A percentile compares a stretch with the other conserved stretches of the same genome.
Conservation (phyloP, 2,888 invertebrate genomes). For the Priocnemis perturbator region DNA sequence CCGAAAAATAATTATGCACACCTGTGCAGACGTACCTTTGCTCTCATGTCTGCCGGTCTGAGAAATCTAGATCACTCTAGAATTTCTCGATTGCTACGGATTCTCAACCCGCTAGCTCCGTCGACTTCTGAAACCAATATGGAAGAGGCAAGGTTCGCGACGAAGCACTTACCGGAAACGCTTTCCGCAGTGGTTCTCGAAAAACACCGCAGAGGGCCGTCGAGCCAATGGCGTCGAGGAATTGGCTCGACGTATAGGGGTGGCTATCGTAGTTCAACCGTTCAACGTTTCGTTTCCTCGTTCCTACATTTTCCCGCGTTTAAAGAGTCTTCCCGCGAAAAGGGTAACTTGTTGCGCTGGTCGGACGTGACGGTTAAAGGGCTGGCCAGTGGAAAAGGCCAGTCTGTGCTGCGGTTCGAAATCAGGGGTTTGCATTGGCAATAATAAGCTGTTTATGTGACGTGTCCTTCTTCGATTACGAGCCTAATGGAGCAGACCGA, state of each 20-base stretch:
- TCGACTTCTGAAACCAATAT: conserved; percentile 61
- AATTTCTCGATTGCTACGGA: conserved; percentile 62
- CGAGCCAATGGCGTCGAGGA: no score
- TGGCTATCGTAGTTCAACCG: no score
- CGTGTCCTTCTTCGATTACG: not conserved
- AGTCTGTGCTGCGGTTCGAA: not conserved
- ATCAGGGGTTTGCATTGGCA: not conserved
- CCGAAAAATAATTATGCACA: not conserved
- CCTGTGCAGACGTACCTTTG: conserved; percentile 63
- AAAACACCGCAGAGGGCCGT: not conserved
- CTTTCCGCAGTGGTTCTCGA: not conserved
- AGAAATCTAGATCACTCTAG: conserved; percentile 61
- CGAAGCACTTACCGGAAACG: no score
- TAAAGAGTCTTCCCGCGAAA: conserved; percentile 56
- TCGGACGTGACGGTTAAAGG: conserved; percentile 8
- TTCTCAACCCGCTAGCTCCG: conserved; percentile 49
- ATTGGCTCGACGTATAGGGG: no score
- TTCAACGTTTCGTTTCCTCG: conserved; percentile 8
- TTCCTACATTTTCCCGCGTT: conserved; percentile 58
- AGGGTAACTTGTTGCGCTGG: conserved; percentile 31
- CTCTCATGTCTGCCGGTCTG: conserved; percentile 65
- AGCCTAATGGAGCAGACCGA: not conserved
- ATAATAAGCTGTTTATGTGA: not conserved
- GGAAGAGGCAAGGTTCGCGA: conserved; percentile 50
- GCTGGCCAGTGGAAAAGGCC: not conserved